Percentiles rank a stretch among this genome's conserved stretches.
phyloP scores from a whole-genome alignment of 1,140 invertebrate species.

The Hypsibius dujardini region DNA sequence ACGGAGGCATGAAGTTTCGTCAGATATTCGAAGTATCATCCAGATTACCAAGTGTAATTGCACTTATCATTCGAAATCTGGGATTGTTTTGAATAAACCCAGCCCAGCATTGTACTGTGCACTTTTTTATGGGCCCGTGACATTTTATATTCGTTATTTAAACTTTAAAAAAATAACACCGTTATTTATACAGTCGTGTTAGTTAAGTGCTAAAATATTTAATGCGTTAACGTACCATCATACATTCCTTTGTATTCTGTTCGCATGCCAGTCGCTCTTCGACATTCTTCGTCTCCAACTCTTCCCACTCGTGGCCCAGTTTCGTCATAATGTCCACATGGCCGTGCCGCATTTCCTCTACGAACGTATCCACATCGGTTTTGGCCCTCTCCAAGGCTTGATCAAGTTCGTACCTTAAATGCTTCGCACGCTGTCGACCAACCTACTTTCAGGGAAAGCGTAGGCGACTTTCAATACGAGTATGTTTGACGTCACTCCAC shows the following conservation, averaged over 20 bases:
- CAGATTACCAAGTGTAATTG: too few relatives aligned
- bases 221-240: background rate
- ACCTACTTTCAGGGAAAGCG: background rate
- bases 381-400: background rate
- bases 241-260: slow-evolving; percentile 2
- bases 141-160: too few relatives aligned
- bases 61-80: too few relatives aligned
- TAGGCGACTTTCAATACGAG: background rate
- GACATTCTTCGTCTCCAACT: background rate
- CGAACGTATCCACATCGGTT: background rate
- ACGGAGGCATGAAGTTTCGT: too few relatives aligned
- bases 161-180: too few relatives aligned
- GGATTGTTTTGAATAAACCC: too few relatives aligned
- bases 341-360: background rate
- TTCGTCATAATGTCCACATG: background rate
- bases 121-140: too few relatives aligned
- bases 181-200: background rate
- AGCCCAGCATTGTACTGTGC: too few relatives aligned
- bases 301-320: background rate
- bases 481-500: background rate
- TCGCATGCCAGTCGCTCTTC: background rate
- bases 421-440: background rate
- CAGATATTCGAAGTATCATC: too few relatives aligned
- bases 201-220: background rate
- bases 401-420: background rate